These are phyloP conservation scores for Branchinecta lynchi DNA, from an alignment of 1,140 invertebrate species.

Conservation along the genomic window DNA sequence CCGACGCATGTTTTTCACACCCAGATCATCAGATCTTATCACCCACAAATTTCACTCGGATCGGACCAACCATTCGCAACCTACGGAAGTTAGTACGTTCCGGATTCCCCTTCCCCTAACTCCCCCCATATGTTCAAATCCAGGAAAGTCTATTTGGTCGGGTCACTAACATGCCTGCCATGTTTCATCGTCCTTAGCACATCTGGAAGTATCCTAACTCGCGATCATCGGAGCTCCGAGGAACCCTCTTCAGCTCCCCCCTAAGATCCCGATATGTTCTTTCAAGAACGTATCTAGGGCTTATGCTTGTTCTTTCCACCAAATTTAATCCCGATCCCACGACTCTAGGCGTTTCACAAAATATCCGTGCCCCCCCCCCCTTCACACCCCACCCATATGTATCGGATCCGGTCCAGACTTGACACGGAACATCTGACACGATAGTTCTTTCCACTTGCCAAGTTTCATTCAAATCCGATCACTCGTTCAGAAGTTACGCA, in stretches of 20 bases:
- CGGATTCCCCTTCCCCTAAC: neutral
- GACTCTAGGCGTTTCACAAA: too few relatives aligned
- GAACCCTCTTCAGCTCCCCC: neutral
- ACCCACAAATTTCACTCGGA: neutral
- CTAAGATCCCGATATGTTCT: neutral
- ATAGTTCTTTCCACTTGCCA: too few relatives aligned
- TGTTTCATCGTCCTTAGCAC: neutral
- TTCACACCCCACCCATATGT: too few relatives aligned
- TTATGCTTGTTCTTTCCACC: neutral
- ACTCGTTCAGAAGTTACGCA: too few relatives aligned
- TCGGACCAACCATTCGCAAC: neutral
- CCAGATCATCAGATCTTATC: neutral
- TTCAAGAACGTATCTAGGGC: neutral
- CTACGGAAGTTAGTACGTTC: neutral
- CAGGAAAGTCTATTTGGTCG: neutral
- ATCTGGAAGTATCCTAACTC: neutral
- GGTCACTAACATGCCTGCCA: conserved; percentile 3
- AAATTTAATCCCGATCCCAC: neutral
- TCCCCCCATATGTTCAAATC: conserved; percentile 1
- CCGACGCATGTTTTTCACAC: neutral
- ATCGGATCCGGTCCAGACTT: too few relatives aligned
- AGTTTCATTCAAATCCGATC: too few relatives aligned
- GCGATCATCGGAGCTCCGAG: neutral
- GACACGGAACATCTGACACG: too few relatives aligned
- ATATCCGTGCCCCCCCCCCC: too few relatives aligned